phyloP scores from a whole-genome alignment of 1,140 invertebrate species.

The Drosophila ohnishii region DNA sequence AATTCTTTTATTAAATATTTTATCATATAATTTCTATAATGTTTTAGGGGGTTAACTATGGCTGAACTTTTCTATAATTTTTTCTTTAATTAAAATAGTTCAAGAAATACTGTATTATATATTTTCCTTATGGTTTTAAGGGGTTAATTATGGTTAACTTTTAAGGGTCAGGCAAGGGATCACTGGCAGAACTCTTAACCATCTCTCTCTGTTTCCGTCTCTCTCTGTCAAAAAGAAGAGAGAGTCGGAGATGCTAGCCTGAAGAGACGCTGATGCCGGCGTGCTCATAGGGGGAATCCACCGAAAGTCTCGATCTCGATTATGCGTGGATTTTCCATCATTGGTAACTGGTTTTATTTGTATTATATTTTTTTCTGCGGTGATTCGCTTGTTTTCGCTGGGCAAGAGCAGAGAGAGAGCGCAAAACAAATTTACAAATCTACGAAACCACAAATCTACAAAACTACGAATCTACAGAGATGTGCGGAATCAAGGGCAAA shows the following conservation, averaged over 20 bases:
- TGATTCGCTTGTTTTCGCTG: constrained; percentile 34
- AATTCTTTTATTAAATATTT: too few species aligned
- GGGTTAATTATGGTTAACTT: constrained; percentile 4
- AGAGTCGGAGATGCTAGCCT: background rate
- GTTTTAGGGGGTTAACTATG: too few species aligned
- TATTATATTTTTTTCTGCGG: constrained; percentile 12
- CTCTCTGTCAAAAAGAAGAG: background rate
- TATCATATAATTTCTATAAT: too few species aligned
- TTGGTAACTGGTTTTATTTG: constrained; percentile 36
- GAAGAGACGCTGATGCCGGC: background rate
- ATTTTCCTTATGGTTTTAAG: background rate
- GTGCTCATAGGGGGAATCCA: constrained; percentile 22
- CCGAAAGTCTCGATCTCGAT: constrained; percentile 14
- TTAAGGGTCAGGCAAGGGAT: constrained; percentile 7
- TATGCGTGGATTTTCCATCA: constrained; percentile 50
- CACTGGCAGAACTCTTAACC: constrained; percentile 17
- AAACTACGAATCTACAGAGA: background rate
- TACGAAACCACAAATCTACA: constrained; percentile 1
- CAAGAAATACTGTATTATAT: too few species aligned
- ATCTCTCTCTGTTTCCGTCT: background rate
- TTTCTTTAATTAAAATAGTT: too few species aligned
- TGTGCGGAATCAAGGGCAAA: constrained; percentile 23
- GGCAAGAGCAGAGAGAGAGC: constrained; percentile 2
- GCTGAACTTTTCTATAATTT: too few species aligned
- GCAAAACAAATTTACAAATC: constrained; percentile 3